Evolutionary conservation across 2,888 invertebrate genomes (phyloP).

Genomic region (Noctua comes): DNA sequence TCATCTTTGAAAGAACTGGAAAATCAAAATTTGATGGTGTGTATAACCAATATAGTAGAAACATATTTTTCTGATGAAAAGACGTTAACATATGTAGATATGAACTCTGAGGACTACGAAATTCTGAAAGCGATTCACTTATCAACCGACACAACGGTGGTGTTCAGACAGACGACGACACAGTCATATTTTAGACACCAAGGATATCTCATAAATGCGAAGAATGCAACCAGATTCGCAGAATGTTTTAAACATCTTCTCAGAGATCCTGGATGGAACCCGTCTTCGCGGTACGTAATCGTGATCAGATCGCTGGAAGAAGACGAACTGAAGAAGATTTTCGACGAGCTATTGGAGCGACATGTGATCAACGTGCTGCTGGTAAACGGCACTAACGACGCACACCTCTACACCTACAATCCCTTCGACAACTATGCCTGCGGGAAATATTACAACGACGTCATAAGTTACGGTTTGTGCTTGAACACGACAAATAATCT

Average conservation of each 20-base stretch:
- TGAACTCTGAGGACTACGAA: conserved; percentile 38
- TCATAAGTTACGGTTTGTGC: conserved; percentile 76
- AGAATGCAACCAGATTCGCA: conserved; percentile 58
- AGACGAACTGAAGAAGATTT: conserved; percentile 65
- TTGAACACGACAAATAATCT: conserved; percentile 57
- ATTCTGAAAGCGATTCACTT: conserved; percentile 61
- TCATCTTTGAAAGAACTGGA: background rate
- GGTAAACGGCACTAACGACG: conserved; percentile 68
- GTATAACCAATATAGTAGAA: conserved; percentile 52
- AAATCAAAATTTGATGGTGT: conserved; percentile 23
- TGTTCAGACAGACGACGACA: conserved; percentile 17
- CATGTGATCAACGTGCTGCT: conserved; percentile 73
- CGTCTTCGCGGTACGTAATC: conserved; percentile 71
- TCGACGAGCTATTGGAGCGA: conserved; percentile 70
- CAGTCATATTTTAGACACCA: conserved; percentile 34
- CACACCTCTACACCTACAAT: conserved; percentile 77
- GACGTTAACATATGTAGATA: conserved; percentile 52
- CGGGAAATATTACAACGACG: conserved; percentile 73
- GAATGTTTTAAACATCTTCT: conserved; percentile 58
- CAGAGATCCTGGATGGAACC: conserved; percentile 72
- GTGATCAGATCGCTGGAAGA: conserved; percentile 61
- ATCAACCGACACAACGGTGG: conserved; percentile 13
- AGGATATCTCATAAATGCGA: conserved; percentile 70
- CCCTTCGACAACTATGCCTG: conserved; percentile 79
- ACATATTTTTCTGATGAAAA: conserved; percentile 59